Base-by-base conservation (phyloP, 2,888 invertebrate genomes). In the Coelogynopora nodosa region DNA sequence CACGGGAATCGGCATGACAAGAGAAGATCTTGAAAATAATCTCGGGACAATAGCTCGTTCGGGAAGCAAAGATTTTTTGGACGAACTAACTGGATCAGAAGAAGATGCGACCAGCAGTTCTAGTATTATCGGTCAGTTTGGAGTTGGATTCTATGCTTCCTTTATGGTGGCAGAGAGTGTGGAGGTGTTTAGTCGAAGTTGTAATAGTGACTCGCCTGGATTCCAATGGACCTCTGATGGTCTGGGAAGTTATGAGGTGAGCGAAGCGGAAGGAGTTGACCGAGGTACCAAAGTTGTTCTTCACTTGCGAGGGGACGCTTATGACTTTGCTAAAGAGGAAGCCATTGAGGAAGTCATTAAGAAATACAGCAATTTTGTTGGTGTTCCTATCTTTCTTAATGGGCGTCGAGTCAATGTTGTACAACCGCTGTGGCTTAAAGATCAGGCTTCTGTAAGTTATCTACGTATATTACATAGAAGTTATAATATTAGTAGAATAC, bases 311-410 rank as follows among this genome's bases (percentile, higher is more conserved):
- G 93, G 94, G 0, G 97, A 97, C 86, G 94, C 95, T 90, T 94
- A 96, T 86, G 96, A 97, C 91, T 98, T 95, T 92, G 94, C 96
- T 82, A 96, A 87, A n/a, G 87, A 88, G 80, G 28, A 74, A 89
- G 88, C 88, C 88, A 88, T 93, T 93, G 85, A 93, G 95, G 95
- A 93, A 88, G 94, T 98, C 80, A 95, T 98, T 27, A 95, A 95
- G 90, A 97, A 97, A 91, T 98, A 98, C 93, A 98, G 97, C 91
- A 98, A 97, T 92, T 98, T 98, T 91, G 96, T 99, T 80, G 96
- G 97, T 31, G 95, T 95, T 89, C 96, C 97, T 0, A 96, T 99
- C 90, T 95, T 94, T 89, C 93, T 98, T 28, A 98, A 98, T 92
- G 96, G 96, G 87, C 94, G 95, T 89, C 95, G 94, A 91, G 94